Evolutionary conservation across 2,888 invertebrate species (phyloP), one percentile per base, ranked within the genome.

Genomic region (Apocheima hispidaria): DNA sequence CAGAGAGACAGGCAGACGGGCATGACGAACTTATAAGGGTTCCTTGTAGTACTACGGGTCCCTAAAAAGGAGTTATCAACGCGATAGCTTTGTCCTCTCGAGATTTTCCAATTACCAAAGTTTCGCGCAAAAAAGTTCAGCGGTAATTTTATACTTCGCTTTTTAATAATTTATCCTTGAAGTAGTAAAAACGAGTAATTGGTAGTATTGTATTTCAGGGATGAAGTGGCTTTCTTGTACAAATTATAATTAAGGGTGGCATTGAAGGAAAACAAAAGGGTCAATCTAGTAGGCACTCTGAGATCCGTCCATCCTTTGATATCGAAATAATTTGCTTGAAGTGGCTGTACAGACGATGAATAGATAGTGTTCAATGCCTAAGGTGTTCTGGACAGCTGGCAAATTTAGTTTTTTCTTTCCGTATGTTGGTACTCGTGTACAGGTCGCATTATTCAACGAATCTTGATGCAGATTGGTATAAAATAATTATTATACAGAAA

Each of bases 261-360:
- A 36, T 61, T 56, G 51, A 52, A 26, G 56, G 54, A 56, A 61
- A 62, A 62, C 56, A 57, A 62, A 60, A 62, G 52, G 61, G 52
- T 53, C 41, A 46, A 55, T 57, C 52, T 56, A 62, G 48, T 43
- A 53, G 46, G 46, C 38, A 14, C n/a, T 54, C 26, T 14, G 41
- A 23, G 20, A 21, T 12, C 26, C 49, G 35, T 50, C 44, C 16
- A 18, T 41, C 43, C 35, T 44, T 50, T 54, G 41, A 50, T 43
- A 60, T 14, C 50, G 18, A 49, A 43, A 41, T 60, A 49, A 60
- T 54, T 60, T 43, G 36, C 16, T 12, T 43, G 41, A 48, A 60
- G 36, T 54, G 23, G 41, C 20, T 48, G 36, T 36, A 16, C 16
- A 38, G 20, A 41, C 28, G 18, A 43, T 44, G 49, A 41, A 43